Percentiles rank a stretch among this genome's conserved stretches.
Conservation (phyloP, 2,113 vertebrate species). For the Hylia prasina region DNA sequence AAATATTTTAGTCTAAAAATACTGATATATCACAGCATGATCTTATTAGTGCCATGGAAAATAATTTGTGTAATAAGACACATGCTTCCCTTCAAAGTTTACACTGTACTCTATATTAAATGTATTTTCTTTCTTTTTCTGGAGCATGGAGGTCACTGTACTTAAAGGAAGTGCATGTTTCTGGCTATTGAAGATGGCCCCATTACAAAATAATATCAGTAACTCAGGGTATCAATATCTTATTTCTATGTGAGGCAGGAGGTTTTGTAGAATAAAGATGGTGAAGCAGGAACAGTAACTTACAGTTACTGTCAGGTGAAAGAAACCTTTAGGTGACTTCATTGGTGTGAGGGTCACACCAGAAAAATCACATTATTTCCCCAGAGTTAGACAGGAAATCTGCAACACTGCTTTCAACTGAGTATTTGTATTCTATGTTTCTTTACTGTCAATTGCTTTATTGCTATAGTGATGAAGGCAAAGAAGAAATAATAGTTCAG, state of each 20-base stretch:
- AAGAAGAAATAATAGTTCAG: not conserved
- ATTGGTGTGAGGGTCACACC: not conserved
- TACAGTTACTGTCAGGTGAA: not conserved
- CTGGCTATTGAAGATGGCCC: not conserved
- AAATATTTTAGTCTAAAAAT: constrained; percentile 1
- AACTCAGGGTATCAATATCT: not conserved
- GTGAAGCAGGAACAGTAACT: not conserved
- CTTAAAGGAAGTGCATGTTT: not conserved
- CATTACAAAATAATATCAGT: not conserved
- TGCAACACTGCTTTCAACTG: not conserved
- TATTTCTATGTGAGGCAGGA: not conserved
- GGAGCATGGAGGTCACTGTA: not conserved
- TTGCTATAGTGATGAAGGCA: not conserved
- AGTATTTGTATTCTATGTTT: not conserved
- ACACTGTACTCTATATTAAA: not conserved
- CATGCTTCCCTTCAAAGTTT: not conserved
- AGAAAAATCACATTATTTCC: not conserved
- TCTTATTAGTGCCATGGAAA: not conserved
- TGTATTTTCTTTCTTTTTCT: not conserved
- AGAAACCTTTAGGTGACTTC: not conserved
- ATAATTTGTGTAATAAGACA: not conserved
- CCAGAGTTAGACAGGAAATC: not conserved
- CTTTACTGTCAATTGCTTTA: not conserved
- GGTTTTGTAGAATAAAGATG: not conserved
- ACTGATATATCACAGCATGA: not conserved